These are phyloP conservation scores for Protomyctophum bolini DNA, from an alignment of 2,113 vertebrate genomes.

Conservation along the genomic window DNA sequence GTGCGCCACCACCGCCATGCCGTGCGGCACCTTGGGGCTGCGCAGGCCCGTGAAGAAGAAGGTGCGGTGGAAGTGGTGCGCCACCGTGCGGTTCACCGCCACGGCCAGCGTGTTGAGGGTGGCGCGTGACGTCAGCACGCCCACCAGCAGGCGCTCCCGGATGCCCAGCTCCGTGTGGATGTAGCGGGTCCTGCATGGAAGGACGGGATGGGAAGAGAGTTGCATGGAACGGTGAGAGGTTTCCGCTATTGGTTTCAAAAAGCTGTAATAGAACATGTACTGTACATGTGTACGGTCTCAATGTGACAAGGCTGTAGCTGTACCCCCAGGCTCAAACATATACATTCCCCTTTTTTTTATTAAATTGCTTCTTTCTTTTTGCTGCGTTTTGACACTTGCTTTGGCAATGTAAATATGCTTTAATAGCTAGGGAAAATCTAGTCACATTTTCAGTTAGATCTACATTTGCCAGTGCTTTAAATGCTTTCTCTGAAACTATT, in stretches of 20 bases:
- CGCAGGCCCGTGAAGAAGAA: conserved; percentile 93
- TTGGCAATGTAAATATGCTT: too few species aligned
- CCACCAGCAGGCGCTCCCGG: conserved; percentile 90
- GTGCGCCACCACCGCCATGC: conserved; percentile 91
- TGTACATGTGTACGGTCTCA: too few species aligned
- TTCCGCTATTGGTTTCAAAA: too few species aligned
- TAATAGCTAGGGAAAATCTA: too few species aligned
- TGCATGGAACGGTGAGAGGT: not conserved
- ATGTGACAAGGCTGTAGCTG: too few species aligned
- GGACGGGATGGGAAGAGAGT: not conserved
- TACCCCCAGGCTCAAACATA: too few species aligned
- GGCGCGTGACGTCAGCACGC: conserved; percentile 88
- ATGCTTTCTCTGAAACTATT: not conserved
- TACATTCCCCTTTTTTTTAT: too few species aligned
- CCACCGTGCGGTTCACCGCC: conserved; percentile 93
- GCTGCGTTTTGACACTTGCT: too few species aligned
- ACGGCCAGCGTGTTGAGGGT: conserved; percentile 89
- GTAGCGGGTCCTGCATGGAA: conserved; percentile 87
- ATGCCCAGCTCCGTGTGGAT: conserved; percentile 98
- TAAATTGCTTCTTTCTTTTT: too few species aligned
- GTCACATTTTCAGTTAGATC: not conserved
- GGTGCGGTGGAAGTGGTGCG: conserved; percentile 89
- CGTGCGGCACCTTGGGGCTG: conserved; percentile 86
- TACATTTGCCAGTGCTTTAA: too few species aligned
- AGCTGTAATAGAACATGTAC: too few species aligned